phyloP scores from a whole-genome alignment of 2,797 vertebrate species.

The Allobates femoralis region DNA sequence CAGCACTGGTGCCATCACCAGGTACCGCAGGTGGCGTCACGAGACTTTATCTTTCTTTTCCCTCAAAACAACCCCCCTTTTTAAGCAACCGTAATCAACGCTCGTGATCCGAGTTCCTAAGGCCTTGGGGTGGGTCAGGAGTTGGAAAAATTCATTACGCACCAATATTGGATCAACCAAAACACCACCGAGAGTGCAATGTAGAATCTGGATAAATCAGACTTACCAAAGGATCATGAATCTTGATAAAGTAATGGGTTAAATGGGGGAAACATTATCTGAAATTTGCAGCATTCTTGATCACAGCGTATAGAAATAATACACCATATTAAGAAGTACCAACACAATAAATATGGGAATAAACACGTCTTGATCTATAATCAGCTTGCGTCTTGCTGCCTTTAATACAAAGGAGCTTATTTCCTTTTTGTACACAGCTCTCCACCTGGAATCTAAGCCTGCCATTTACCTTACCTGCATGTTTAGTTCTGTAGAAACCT shows the following conservation, averaged over 20 bases:
- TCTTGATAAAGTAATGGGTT: background rate
- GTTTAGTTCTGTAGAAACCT: slow-evolving; percentile 27
- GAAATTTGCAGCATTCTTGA: background rate
- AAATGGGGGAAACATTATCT: background rate
- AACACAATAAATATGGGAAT: slow-evolving; percentile 35
- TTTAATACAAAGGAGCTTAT: slow-evolving; percentile 45
- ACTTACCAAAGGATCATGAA: no score
- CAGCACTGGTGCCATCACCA: no score
- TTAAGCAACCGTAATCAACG: no score
- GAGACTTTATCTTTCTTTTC: no score
- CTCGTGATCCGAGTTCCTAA: no score
- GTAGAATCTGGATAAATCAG: no score
- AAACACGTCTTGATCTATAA: slow-evolving; percentile 45
- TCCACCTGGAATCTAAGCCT: slow-evolving; percentile 25
- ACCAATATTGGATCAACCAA: no score
- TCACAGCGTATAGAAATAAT: slow-evolving; percentile 13
- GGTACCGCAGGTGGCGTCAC: no score
- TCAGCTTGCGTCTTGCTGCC: slow-evolving; percentile 36
- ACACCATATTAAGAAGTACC: slow-evolving; percentile 25
- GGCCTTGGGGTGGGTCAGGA: no score
- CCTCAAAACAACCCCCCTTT: no score
- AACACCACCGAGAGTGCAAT: no score
- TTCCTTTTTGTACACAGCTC: slow-evolving; percentile 13
- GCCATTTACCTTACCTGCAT: slow-evolving; percentile 15
- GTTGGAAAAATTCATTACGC: no score